Base-by-base conservation (phyloP, 1,140 invertebrate genomes). In the Lepidurus packardi region DNA sequence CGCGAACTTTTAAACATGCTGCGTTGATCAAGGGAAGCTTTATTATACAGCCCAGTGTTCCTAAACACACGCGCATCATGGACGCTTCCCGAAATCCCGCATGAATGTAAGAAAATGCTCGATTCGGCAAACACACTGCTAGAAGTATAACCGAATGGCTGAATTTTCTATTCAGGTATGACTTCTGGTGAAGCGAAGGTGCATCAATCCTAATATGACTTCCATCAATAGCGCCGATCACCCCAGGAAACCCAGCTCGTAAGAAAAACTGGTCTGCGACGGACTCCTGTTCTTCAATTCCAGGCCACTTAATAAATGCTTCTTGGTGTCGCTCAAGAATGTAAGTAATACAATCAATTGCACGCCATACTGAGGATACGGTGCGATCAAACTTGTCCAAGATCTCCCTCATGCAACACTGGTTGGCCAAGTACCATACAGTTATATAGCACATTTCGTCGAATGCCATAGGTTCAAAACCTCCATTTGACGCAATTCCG, bases 121-220 rank as follows among this genome's bases (percentile, higher is more conserved):
- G 74, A 41, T 75, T 75, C 1, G 74, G 74, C n/a, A 75, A 41
- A 25, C 74, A 75, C 8, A 75, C 74, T n/a, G n/a, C 74, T 21
- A 75, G 34, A 16, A 75, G 34, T 16, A 21, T 75, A 43, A 75
- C 13, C 34, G 34, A 75, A 41, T 75, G 74, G 7, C 13, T 1
- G 13, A 75, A 25, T 43, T 75, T 75, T 25, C 74, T 75, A 41
- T 75, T 75, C 34, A 42, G 34, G 7, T 25, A 75, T 16, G 34
- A 1, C 24, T 75, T 75, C 2, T 75, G 74, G 7, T 75, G 34
- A 42, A 42, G 13, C 34, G 24, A 21, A 13, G 74, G 74, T 3
- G 74, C n/a, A 8, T 25, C 16, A 1, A 75, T 21, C 13, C 7
- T 13, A 25, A 75, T 21, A 43, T 75, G 74, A 75, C 21, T 75